Evolutionary conservation across 2,888 invertebrate genomes (phyloP), one percentile per base, ranked within the genome.

Genomic region (Salpingus planirostris): DNA sequence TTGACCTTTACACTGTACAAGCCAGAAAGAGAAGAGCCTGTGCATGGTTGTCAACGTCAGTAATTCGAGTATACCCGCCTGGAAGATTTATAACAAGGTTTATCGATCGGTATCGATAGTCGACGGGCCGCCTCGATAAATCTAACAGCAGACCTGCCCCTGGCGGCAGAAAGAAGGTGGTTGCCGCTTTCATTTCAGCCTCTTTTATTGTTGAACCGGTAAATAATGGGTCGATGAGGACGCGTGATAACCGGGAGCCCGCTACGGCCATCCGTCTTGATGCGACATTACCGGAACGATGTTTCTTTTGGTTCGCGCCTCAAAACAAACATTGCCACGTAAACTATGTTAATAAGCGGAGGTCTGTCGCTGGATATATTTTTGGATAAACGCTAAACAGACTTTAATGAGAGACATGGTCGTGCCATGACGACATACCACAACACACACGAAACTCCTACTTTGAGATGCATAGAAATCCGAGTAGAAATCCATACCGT

Each of bases 161-260:
- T 45, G 47, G n/a, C n/a, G n/a, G n/a, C n/a, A n/a, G 41, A 44
- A 50, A 48, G 47, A 47, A 49, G 47, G 47, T 44, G 47, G 42
- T 37, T 43, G 43, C 37, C 37, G 38, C 42, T 43, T n/a, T n/a
- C n/a, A n/a, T n/a, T n/a, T n/a, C n/a, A 42, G 43, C 40, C 38
- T 46, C 45, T 49, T 46, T 47, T 48, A 49, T 49, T 50, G 49
- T 52, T 48, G 44, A 39, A 49, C 50, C 46, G 50, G 46, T 53
- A 52, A 54, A 54, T 53, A 54, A 54, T 53, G 52, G 52, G 28
- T 36, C 44, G 54, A 54, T 54, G 48, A 50, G 47, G 44, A 45
- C 39, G 33, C 35, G 36, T 42, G 54, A 54, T 54, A 54, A 52
- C 49, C 46, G 37, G 49, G 35, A 43, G 47, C 46, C 37, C 38